phyloP scores from a whole-genome alignment of 2,888 invertebrate species.

The Agrochola macilenta region DNA sequence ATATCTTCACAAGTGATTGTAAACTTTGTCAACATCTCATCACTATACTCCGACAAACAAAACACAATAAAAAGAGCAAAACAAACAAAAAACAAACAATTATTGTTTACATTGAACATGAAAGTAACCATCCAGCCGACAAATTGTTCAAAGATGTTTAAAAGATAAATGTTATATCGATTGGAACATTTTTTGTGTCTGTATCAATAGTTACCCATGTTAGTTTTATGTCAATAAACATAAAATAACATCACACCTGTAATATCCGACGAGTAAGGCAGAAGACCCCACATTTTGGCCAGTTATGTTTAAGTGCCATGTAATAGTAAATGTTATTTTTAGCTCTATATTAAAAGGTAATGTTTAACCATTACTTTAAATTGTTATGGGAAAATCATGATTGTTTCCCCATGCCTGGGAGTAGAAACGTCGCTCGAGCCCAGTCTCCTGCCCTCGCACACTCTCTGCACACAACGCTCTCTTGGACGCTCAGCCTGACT shows the following conservation, averaged over 20 bases:
- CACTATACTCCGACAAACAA: slow-evolving; percentile 43
- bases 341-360: not conserved
- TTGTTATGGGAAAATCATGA: not conserved
- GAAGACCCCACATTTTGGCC: too few relatives aligned
- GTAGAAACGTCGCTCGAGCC: not conserved
- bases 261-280: too few relatives aligned
- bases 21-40: slow-evolving; percentile 48
- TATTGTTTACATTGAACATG: slow-evolving; percentile 50
- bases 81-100: slow-evolving; percentile 31
- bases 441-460: too few relatives aligned
- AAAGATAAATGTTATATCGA: slow-evolving; percentile 31
- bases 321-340: not conserved
- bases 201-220: not conserved
- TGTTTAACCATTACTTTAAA: not conserved
- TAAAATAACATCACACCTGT: not conserved
- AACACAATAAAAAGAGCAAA: slow-evolving; percentile 43
- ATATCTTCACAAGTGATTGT: slow-evolving; percentile 38
- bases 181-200: not conserved
- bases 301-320: not conserved
- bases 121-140: slow-evolving; percentile 40
- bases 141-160: slow-evolving; percentile 56
- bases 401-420: not conserved
- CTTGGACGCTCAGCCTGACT: not conserved
- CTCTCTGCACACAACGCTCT: not conserved
- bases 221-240: not conserved